phyloP scores from a whole-genome alignment of 1,140 invertebrate species.

The Nymphalis io region DNA sequence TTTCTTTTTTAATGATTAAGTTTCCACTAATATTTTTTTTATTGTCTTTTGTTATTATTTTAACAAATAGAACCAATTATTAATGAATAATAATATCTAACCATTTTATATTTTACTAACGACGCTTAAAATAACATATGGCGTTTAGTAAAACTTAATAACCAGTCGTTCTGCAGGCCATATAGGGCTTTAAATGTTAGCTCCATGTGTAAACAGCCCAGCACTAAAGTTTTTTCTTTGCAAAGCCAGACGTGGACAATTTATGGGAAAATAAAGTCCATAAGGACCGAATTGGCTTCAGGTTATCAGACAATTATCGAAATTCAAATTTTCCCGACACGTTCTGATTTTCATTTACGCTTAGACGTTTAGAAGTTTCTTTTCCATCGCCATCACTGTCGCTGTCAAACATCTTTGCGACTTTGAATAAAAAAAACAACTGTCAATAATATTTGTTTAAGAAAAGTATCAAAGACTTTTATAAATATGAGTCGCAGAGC shows the following conservation, averaged over 20 bases:
- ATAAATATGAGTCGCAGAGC: slow-evolving; percentile 52
- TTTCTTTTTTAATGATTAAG: slow-evolving; percentile 27
- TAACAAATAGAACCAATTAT: slow-evolving; percentile 11
- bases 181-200: slow-evolving; percentile 58
- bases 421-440: slow-evolving; percentile 16
- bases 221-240: slow-evolving; percentile 53
- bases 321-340: slow-evolving; percentile 60
- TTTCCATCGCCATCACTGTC: slow-evolving; percentile 59
- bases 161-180: slow-evolving; percentile 32
- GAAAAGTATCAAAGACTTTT: background rate
- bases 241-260: slow-evolving; percentile 49
- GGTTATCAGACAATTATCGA: slow-evolving; percentile 25
- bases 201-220: slow-evolving; percentile 46
- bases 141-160: slow-evolving; percentile 54
- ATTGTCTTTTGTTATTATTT: slow-evolving; percentile 6
- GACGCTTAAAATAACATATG: slow-evolving; percentile 55
- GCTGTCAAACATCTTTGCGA: slow-evolving; percentile 61
- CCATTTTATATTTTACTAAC: slow-evolving; percentile 49
- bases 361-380: slow-evolving; percentile 71
- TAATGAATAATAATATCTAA: slow-evolving; percentile 24
- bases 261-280: slow-evolving; percentile 58
- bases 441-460: background rate
- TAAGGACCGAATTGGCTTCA: slow-evolving; percentile 43
- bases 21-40: slow-evolving; percentile 32
- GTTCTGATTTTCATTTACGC: slow-evolving; percentile 59